Evolutionary conservation across 1,140 invertebrate species (phyloP), one percentile per base, ranked within the genome.

Genomic region (Drosophila tani): DNA sequence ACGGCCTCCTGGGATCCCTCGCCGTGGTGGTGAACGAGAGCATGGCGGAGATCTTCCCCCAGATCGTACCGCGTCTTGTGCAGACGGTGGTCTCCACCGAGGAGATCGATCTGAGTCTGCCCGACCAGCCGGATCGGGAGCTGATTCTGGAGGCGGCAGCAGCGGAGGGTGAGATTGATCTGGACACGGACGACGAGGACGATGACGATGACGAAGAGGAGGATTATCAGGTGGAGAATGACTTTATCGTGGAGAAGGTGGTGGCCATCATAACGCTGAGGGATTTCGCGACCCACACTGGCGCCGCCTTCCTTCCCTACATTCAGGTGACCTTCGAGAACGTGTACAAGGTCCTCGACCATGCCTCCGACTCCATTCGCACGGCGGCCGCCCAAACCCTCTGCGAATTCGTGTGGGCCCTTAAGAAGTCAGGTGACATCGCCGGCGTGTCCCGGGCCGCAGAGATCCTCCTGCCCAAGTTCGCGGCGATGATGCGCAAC

Each of bases 191-290:
- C 24, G 81, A 70, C 27, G 92, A 93, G 51, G 91, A 92, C 38
- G 88, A 92, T 46, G 78, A 83, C 3, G 85, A 88, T 7, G 21
- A 80, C 27, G 75, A 71, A 7, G 94, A 92, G 27, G 75, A 71
- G 7, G 94, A 92, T 24, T 95, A 95, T 59, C 95, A 93, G 17
- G 95, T 97, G 14, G 96, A 96, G 88, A 97, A 97, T 93, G 93
- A 96, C 2, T 97, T 95, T 86, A 93, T 96, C 41, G 95, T 96
- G 78, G 97, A 97, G 91, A 97, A 97, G 84, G 96, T 97, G 92
- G 96, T 96, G 92, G 96, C 96, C 6, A 95, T 96, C 71, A 76
- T 95, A 64, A 95, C 96, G 9, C 93, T 97, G 1, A 95, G 95
- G 69, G 96, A 97, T 91, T 94, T 97, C 40, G 95, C 96, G 29